Conservation (phyloP, 2,113 vertebrate species). For the Rhineura floridana region DNA sequence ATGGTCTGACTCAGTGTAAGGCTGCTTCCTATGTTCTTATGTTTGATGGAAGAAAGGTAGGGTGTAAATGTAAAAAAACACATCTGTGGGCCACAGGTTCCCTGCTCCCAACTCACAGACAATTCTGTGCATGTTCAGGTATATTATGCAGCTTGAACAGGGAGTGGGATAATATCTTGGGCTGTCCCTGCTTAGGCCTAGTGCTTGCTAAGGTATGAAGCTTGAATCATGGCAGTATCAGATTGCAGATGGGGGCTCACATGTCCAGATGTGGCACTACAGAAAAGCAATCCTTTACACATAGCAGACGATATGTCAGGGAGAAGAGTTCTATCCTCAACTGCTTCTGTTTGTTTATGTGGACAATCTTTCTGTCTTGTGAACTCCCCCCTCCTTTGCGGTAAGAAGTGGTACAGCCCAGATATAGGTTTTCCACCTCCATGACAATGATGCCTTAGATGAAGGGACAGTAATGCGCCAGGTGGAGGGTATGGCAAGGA, state of each 20-base stretch:
- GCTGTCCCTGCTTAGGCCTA: too few relatives aligned
- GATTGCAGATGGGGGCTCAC: not conserved
- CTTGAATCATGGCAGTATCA: too few relatives aligned
- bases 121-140: too few relatives aligned
- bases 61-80: too few relatives aligned
- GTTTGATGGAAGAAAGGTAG: too few relatives aligned
- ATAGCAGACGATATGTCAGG: not conserved
- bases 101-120: too few relatives aligned
- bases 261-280: not conserved
- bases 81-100: too few relatives aligned
- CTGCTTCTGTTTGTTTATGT: not conserved
- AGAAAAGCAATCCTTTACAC: not conserved
- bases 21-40: too few relatives aligned
- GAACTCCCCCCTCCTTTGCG: not conserved
- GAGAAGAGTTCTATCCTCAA: not conserved
- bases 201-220: not conserved
- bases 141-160: too few relatives aligned
- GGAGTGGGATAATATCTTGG: too few relatives aligned
- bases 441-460: slow-evolving; percentile 2
- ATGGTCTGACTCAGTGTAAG: too few relatives aligned
- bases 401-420: not conserved
- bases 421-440: not conserved
- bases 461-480: slow-evolving; percentile 10
- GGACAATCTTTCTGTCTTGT: not conserved
- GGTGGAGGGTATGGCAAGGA: not conserved